phyloP scores from a whole-genome alignment of 2,113 vertebrate genomes.

The Monarcha castaneiventris region DNA sequence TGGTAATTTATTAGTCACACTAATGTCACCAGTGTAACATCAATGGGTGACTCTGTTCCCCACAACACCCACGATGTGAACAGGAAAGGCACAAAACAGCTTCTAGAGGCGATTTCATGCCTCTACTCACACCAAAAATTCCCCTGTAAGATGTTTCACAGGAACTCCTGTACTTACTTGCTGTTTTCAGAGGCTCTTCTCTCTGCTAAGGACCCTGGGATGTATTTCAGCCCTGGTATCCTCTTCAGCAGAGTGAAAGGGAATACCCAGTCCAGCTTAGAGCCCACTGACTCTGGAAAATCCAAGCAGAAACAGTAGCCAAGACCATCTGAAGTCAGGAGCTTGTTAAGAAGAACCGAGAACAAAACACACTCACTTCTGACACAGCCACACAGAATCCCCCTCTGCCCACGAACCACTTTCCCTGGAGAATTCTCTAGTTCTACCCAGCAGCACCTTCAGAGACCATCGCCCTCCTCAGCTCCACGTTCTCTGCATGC shows the following conservation, averaged over 20 bases:
- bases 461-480: not conserved
- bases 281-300: slow-evolving; percentile 66
- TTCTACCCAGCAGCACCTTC: not conserved
- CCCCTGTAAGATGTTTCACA: not conserved
- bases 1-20: not conserved
- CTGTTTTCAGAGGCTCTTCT: slow-evolving; percentile 68
- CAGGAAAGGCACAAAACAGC: not conserved
- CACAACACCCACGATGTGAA: not conserved
- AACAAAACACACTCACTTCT: not conserved
- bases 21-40: not conserved
- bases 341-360: slow-evolving; percentile 53
- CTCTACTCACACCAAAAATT: not conserved
- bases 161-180: slow-evolving; percentile 64
- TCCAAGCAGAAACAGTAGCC: slow-evolving; percentile 77
- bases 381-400: not conserved
- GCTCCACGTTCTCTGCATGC: accelerated
- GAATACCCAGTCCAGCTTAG: slow-evolving; percentile 71
- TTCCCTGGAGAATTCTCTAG: not conserved
- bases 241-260: slow-evolving; percentile 77
- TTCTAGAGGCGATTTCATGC: not conserved
- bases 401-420: not conserved
- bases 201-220: slow-evolving; percentile 75
- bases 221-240: slow-evolving; percentile 70
- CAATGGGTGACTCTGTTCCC: not conserved
- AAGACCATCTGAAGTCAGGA: slow-evolving; percentile 71